Evolutionary conservation across 2,797 vertebrate species (phyloP).

Genomic region (Atherinosoma microstoma): DNA sequence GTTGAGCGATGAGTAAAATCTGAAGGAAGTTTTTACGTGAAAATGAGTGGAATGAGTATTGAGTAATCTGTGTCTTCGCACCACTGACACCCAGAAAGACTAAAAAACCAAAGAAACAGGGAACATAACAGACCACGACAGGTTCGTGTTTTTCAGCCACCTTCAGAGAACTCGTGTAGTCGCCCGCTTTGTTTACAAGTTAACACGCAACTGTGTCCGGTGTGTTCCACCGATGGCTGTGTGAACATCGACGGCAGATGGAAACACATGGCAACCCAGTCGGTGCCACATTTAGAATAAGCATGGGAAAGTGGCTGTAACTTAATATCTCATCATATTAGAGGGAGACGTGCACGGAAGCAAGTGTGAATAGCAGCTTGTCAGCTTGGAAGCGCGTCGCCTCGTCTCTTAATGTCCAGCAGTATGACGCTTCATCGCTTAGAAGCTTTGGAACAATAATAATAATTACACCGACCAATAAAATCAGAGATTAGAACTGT

Average conservation of each 20-base stretch:
- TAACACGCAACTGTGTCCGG: constrained; percentile 18
- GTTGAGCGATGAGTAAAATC: background rate
- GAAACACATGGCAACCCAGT: constrained; percentile 27
- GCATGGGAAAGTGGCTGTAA: constrained; percentile 34
- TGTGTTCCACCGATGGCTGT: background rate
- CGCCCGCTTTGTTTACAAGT: constrained; percentile 30
- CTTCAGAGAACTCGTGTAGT: constrained; percentile 33
- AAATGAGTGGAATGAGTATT: too few species aligned
- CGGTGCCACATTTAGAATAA: constrained; percentile 49
- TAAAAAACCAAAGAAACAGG: background rate
- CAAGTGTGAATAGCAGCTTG: constrained; percentile 49
- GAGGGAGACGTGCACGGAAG: background rate
- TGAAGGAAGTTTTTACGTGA: background rate
- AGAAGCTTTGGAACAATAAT: background rate
- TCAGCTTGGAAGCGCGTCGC: constrained; percentile 27
- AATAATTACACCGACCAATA: accelerated
- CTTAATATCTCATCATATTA: constrained; percentile 28
- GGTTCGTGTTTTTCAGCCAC: constrained; percentile 15
- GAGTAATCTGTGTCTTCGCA: too few species aligned
- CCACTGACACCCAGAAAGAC: too few species aligned
- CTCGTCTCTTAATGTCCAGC: constrained; percentile 13
- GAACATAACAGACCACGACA: background rate
- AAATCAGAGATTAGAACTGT: background rate
- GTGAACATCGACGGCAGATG: constrained; percentile 20
- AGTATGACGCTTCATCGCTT: background rate